phyloP scores from a whole-genome alignment of 2,888 invertebrate genomes.

The Tinea pellionella region DNA sequence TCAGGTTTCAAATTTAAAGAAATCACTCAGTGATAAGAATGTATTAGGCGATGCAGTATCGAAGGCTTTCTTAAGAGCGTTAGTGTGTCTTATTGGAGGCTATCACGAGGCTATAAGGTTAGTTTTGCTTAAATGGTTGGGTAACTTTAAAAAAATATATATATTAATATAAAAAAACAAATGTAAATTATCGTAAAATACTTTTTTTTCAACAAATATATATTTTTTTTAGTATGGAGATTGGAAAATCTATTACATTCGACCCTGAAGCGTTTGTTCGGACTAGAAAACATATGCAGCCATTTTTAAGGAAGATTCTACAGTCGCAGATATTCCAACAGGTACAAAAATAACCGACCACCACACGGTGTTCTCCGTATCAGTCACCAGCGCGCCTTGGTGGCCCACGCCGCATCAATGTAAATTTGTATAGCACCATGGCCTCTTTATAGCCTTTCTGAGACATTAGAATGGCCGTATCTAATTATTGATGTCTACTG shows the following conservation, averaged over 20 bases:
- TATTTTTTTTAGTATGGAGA: conserved; percentile 48
- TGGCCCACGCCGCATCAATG: too few relatives aligned
- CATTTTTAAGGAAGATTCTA: conserved; percentile 90
- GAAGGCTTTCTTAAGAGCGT: conserved; percentile 88
- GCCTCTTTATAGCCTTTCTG: too few relatives aligned
- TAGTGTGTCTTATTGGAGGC: conserved; percentile 94
- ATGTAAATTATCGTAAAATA: too few relatives aligned
- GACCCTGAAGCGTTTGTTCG: conserved; percentile 89
- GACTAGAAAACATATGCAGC: conserved; percentile 88
- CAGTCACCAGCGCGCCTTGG: too few relatives aligned
- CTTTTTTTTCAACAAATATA: too few relatives aligned
- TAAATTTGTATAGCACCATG: too few relatives aligned
- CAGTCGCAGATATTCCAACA: conserved; percentile 95
- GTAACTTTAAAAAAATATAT: not conserved
- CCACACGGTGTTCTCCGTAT: too few relatives aligned
- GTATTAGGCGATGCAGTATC: conserved; percentile 93
- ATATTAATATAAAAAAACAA: too few relatives aligned
- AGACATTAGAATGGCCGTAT: too few relatives aligned
- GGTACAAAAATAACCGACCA: conserved; percentile 55
- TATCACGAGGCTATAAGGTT: conserved; percentile 90
- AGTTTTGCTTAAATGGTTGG: too few relatives aligned
- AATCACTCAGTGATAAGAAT: conserved; percentile 80
- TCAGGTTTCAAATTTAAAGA: conserved; percentile 80
- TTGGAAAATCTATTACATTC: conserved; percentile 78
- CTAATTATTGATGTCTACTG: too few relatives aligned